A percentile compares a stretch with the other conserved stretches of the same genome.
phyloP scores from a whole-genome alignment of 2,888 invertebrate genomes.

The Eutolmus rufibarbis region DNA sequence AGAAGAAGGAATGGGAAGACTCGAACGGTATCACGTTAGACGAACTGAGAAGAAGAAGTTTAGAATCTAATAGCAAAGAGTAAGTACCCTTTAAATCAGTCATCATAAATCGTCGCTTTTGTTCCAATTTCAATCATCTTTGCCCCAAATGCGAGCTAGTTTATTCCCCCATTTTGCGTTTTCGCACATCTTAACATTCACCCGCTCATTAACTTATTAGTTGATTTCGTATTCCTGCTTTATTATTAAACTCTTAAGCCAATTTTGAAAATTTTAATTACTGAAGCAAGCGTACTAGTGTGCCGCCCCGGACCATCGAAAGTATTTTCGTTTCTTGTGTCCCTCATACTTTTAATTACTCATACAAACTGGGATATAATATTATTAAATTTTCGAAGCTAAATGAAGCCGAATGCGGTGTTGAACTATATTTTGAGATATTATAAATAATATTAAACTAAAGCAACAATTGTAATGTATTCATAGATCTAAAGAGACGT shows the following conservation, averaged over 20 bases:
- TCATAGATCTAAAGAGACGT: background rate
- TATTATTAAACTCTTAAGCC: background rate
- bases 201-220: background rate
- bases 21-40: constrained; percentile 88
- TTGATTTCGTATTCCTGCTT: background rate
- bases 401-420: background rate
- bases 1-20: constrained; percentile 89
- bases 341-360: background rate
- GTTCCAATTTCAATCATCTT: background rate
- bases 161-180: background rate
- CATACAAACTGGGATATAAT: constrained; percentile 49
- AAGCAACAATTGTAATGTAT: background rate
- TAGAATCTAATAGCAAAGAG: constrained; percentile 91
- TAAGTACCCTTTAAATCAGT: constrained; percentile 63
- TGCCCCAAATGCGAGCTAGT: background rate
- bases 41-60: constrained; percentile 83
- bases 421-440: background rate
- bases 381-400: background rate
- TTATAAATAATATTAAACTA: background rate
- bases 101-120: background rate
- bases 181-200: background rate
- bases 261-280: background rate
- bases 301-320: background rate
- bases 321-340: background rate
- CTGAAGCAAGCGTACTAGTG: background rate